Percentiles rank a stretch among this genome's conserved stretches.
Conservation (phyloP, 2,888 invertebrate genomes). For the Stenurella melanura region DNA sequence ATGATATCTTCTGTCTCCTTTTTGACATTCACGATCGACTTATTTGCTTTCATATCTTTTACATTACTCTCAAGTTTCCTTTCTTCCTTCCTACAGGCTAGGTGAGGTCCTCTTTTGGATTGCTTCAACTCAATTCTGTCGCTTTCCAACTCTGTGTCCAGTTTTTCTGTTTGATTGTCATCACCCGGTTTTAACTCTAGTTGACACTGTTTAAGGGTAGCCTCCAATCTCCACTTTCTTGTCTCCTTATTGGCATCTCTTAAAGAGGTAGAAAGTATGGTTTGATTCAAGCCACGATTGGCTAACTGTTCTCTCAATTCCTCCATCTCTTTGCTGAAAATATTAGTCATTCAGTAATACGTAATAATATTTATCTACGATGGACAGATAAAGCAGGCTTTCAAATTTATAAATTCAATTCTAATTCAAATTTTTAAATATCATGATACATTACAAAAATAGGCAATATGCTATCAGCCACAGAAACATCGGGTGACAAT, state of each 20-base stretch:
- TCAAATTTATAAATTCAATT: too few species aligned
- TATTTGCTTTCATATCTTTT: background rate
- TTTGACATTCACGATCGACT: background rate
- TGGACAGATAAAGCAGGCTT: too few species aligned
- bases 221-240: slow-evolving; percentile 53
- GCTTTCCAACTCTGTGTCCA: slow-evolving; percentile 10
- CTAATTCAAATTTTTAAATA: too few species aligned
- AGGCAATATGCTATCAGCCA: too few species aligned
- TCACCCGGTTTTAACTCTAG: slow-evolving; percentile 29
- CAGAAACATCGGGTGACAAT: too few species aligned
- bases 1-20: background rate
- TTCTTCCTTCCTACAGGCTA: slow-evolving; percentile 17
- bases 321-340: slow-evolving; percentile 52
- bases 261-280: slow-evolving; percentile 47
- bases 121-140: background rate
- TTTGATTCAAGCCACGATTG: slow-evolving; percentile 45
- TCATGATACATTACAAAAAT: too few species aligned
- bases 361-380: too few species aligned
- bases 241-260: slow-evolving; percentile 56
- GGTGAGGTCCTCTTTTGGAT: background rate
- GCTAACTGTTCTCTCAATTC: slow-evolving; percentile 46
- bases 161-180: background rate
- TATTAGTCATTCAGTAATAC: too few species aligned
- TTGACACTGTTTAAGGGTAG: slow-evolving; percentile 43
- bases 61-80: background rate